phyloP scores from a whole-genome alignment of 2,113 vertebrate genomes.

The Atherinomorus stipes region DNA sequence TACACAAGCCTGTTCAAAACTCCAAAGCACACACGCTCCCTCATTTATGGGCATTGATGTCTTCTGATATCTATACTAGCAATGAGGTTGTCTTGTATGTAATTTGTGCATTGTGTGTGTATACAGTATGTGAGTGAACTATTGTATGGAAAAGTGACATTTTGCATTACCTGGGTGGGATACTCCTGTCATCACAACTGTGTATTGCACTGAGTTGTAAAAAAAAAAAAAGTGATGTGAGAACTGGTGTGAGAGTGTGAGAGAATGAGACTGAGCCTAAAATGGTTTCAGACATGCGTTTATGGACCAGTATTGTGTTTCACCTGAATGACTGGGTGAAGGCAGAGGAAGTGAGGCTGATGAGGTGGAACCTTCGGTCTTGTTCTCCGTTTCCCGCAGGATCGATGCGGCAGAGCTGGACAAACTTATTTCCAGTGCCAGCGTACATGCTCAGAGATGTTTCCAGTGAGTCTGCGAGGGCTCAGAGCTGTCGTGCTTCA shows the following conservation, averaged over 20 bases:
- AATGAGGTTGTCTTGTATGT: constrained; percentile 11
- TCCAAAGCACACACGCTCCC: constrained; percentile 1
- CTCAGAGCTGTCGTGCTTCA: constrained; percentile 33
- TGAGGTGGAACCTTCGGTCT: constrained; percentile 68
- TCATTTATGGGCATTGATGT: constrained; percentile 3
- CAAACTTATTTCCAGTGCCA: constrained; percentile 37
- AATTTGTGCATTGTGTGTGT: neutral
- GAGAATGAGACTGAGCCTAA: neutral
- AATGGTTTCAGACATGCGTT: constrained; percentile 11
- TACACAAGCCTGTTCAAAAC: constrained; percentile 10
- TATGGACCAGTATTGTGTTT: constrained; percentile 44
- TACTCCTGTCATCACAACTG: constrained; percentile 27
- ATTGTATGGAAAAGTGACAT: constrained; percentile 34
- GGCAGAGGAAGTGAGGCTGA: constrained; percentile 62
- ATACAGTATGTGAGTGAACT: neutral
- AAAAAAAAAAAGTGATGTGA: constrained; percentile 12
- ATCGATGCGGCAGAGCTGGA: constrained; percentile 54
- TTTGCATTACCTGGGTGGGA: constrained; percentile 10
- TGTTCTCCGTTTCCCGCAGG: constrained; percentile 65
- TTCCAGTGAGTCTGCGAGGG: constrained; percentile 6
- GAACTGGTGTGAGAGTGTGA: neutral
- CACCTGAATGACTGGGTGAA: constrained; percentile 52
- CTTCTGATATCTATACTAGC: constrained; percentile 2
- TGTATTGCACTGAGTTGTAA: constrained; percentile 3
- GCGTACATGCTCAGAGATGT: constrained; percentile 30